Conservation (phyloP, 2,113 vertebrate genomes). For the Azemiops feae region DNA sequence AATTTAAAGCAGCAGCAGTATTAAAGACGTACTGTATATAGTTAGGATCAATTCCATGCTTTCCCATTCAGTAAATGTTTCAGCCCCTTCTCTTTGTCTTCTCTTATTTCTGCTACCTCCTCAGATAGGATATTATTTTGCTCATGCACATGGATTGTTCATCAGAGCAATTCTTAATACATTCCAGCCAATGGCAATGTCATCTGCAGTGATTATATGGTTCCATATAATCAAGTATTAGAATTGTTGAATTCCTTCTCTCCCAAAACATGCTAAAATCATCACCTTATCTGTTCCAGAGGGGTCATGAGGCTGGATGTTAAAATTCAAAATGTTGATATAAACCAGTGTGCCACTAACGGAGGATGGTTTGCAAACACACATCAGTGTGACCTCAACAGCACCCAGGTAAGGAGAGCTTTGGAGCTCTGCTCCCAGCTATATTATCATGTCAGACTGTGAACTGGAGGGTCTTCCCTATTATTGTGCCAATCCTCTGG, state of each 20-base stretch:
- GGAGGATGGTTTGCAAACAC: conserved; percentile 87
- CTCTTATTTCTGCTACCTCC: not conserved
- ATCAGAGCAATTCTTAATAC: not conserved
- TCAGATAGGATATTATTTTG: not conserved
- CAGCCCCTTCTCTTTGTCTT: not conserved
- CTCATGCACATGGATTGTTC: not conserved
- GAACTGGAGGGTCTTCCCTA: not conserved
- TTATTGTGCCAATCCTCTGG: not conserved
- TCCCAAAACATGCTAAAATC: not conserved
- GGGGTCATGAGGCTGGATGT: conserved; percentile 89
- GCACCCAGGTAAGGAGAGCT: conserved; percentile 82
- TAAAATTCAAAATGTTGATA: conserved; percentile 81
- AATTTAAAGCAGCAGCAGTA: not conserved
- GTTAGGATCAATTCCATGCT: not conserved
- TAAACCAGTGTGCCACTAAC: conserved; percentile 84
- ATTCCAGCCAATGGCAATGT: not conserved
- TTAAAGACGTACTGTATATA: not conserved
- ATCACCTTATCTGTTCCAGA: conserved; percentile 64
- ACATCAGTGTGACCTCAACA: conserved; percentile 92
- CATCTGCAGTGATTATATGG: not conserved
- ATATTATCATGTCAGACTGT: not conserved
- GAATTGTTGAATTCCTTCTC: not conserved
- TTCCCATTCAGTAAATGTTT: not conserved
- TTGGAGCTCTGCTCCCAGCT: not conserved
- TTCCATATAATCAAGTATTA: not conserved